Evolutionary conservation across 2,888 invertebrate species (phyloP), one percentile per base, ranked within the genome.

Genomic region (Volucella inanis): DNA sequence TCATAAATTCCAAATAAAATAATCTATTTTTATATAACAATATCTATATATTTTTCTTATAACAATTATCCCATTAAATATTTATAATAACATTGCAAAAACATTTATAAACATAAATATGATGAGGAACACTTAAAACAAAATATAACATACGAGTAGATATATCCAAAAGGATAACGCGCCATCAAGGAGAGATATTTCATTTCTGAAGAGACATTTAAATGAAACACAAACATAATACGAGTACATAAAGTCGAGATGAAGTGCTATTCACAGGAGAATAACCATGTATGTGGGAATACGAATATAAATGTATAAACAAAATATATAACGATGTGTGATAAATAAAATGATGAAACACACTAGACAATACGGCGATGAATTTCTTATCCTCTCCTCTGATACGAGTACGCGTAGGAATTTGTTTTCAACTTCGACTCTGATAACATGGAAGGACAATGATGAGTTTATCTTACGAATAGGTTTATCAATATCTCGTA

Each of bases 221-320:
- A 50, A 84, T 84, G 83, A 79, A 80, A 80, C 71, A 84, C 71
- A 83, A 83, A 84, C 64, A 76, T 31, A 38, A 14, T 11, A 59
- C 57, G 0, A n/a, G 31, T 79, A 79, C 67, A 77, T 45, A 50
- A 12, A 61, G 70, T 68, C 18, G 12, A 71, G 43, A 80, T 84
- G 82, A 77, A 50, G 54, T 72, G 52, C 70, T 74, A 54, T 71
- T 54, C 74, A 84, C 62, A 67, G 70, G 55, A 71, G 52, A 68
- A 74, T 64, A 64, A 65, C 70, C 52, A 55, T 78, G 64, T 52
- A 59, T 49, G 54, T 38, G 31, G 31, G 4, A 31, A 31, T 31
- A 31, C 31, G 31, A 6, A 31, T 31, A 31, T 31, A 31, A 31
- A 31, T 31, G 31, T 31, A 31, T 31, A 31, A 31, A 31, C 6